These are phyloP conservation scores for Hozukius guyotensis DNA, from an alignment of 2,797 vertebrate genomes.

Conservation along the genomic window DNA sequence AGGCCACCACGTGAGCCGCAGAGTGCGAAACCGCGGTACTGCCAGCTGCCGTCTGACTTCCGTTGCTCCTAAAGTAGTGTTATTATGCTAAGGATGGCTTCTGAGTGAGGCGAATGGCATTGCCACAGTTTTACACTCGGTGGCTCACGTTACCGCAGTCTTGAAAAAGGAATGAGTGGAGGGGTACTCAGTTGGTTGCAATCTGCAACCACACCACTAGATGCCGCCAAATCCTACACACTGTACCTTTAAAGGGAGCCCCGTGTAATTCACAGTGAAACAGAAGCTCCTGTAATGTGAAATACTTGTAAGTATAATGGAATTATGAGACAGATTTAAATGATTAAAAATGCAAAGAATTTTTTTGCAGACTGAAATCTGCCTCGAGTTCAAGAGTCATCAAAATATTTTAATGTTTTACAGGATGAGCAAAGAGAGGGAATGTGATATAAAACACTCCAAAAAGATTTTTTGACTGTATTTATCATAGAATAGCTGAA, in stretches of 20 bases:
- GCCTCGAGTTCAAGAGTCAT: not conserved
- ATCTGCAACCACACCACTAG: too few species aligned
- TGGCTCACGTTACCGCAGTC: too few species aligned
- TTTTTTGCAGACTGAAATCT: not conserved
- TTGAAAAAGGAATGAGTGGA: too few species aligned
- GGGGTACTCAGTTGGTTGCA: too few species aligned
- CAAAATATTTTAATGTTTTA: not conserved
- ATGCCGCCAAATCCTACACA: too few species aligned
- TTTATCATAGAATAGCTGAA: not conserved
- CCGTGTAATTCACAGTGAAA: not conserved
- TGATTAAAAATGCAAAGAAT: not conserved
- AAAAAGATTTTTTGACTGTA: not conserved
- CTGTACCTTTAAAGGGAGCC: not conserved
- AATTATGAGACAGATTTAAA: not conserved
- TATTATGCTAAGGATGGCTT: too few species aligned
- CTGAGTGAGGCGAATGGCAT: too few species aligned
- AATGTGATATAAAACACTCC: not conserved
- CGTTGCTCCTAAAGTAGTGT: too few species aligned
- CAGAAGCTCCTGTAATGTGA: not conserved
- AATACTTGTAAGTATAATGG: not conserved
- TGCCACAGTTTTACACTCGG: too few species aligned
- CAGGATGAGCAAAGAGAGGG: not conserved
- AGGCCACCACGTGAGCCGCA: too few species aligned
- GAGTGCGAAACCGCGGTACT: too few species aligned
- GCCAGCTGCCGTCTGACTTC: too few species aligned